phyloP scores from a whole-genome alignment of 2,888 invertebrate species.

The Herminia tarsipennalis region DNA sequence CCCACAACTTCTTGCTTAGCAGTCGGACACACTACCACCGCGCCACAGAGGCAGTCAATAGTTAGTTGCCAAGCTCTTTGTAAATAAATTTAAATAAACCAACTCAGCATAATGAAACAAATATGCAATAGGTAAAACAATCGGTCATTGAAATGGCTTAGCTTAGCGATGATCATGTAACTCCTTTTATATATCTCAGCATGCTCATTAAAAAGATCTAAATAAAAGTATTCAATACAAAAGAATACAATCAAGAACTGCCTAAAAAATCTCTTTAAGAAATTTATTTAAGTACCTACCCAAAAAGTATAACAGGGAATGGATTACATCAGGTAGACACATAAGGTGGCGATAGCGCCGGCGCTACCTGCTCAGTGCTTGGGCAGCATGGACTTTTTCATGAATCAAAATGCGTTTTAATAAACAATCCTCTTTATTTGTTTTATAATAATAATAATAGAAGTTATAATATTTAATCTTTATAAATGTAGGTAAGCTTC shows the following conservation, averaged over 20 bases:
- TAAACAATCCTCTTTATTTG: constrained; percentile 82
- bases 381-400: constrained; percentile 20
- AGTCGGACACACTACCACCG: too few species aligned
- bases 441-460: constrained; percentile 69
- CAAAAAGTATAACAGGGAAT: constrained; percentile 25
- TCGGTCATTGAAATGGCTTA: too few species aligned
- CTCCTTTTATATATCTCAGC: too few species aligned
- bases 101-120: too few species aligned
- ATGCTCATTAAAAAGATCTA: too few species aligned
- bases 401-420: constrained; percentile 65
- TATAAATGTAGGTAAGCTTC: constrained; percentile 79
- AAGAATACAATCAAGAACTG: not conserved
- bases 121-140: too few species aligned
- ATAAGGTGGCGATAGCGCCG: constrained; percentile 54
- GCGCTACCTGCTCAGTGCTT: constrained; percentile 67
- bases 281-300: constrained; percentile 11
- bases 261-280: constrained; percentile 9
- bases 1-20: too few species aligned
- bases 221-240: too few species aligned
- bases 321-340: constrained; percentile 32
- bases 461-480: constrained; percentile 75
- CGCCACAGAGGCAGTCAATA: too few species aligned
- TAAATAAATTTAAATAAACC: too few species aligned
- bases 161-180: too few species aligned
- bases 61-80: too few species aligned